Base-by-base conservation (phyloP, 2,797 vertebrate species). In the Sebastes vulpes region DNA sequence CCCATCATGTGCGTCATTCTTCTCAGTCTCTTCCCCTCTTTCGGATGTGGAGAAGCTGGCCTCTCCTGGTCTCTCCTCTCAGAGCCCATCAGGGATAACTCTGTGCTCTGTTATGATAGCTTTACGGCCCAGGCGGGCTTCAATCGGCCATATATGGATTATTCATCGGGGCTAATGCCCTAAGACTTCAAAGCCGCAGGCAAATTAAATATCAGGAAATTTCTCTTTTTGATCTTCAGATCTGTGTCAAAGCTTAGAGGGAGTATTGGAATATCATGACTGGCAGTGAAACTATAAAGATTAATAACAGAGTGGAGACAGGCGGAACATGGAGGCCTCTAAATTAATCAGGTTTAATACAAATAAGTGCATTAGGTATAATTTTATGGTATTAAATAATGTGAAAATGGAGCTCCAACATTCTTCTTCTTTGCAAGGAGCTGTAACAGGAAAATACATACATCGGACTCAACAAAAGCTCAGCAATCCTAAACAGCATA, bases 191-290 rank as follows among this genome's bases (percentile, higher is more conserved):
- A 92, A 91, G 82, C 75, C 59, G 42, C 14, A 72, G 65, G 63
- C 69, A 88, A 86, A 88, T 81, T 65, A 66, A 76, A 84, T 54
- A 82, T 86, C 64, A 82, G 72, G 73, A 84, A 58, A 85, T 84
- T 42, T 81, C 69, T 87, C 81, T 82, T 73, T 83, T 89, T 79
- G 72, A 90, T 85, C 70, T 89, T 77, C 23, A 64, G 48, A 79
- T 79, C 56, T 65, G 50, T 74, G 68, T 82, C 58, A 18, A 56
- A 64, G 79, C 73, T 84, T 53, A 70, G 9, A 78, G 79, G 75
- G 50, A 76, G 79, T 67, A 56, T 31, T 48, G 12, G 72, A 82
- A 48, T 70, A 77, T 73, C 59, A 72, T 72, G 83, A 84, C 72
- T 79, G 78, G 65, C 75, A 78, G 70, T 56, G 29, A 63, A 64